phyloP scores from a whole-genome alignment of 2,113 vertebrate genomes.

The Regulus satrapa region DNA sequence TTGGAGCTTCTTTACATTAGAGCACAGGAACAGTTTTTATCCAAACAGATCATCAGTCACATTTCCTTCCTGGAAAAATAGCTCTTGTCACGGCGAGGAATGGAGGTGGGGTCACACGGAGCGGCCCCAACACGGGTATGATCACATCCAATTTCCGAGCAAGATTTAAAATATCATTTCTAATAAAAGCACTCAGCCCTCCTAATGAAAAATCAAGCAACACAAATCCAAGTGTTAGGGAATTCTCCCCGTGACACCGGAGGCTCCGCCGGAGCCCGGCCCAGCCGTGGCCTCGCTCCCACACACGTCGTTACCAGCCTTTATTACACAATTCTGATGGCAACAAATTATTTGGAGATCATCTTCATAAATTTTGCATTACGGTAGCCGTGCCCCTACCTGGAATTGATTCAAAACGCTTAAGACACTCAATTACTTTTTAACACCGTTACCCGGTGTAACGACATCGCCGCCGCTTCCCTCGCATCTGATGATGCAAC shows the following conservation, averaged over 20 bases:
- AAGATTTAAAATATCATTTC: conserved; percentile 6
- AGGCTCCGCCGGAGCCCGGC: neutral
- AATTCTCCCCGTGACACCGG: neutral
- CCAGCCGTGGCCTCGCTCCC: neutral
- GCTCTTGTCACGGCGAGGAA: neutral
- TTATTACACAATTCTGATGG: conserved; percentile 59
- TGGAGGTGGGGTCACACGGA: neutral
- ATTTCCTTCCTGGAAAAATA: neutral
- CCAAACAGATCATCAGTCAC: neutral
- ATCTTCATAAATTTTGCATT: conserved; percentile 77
- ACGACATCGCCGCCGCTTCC: conserved; percentile 63
- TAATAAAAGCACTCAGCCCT: neutral
- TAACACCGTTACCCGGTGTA: conserved; percentile 54
- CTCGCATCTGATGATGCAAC: conserved; percentile 56
- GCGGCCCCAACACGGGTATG: neutral
- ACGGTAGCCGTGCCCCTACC: conserved; percentile 61
- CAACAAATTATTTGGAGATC: conserved; percentile 63
- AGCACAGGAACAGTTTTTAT: neutral
- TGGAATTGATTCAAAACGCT: conserved; percentile 75
- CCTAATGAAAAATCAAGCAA: neutral
- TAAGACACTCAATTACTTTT: conserved; percentile 73
- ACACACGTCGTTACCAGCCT: neutral
- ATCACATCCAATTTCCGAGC: neutral
- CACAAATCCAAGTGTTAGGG: neutral
- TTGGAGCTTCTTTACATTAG: neutral